phyloP scores from a whole-genome alignment of 2,797 vertebrate genomes.

The Myiotriccus ornatus region DNA sequence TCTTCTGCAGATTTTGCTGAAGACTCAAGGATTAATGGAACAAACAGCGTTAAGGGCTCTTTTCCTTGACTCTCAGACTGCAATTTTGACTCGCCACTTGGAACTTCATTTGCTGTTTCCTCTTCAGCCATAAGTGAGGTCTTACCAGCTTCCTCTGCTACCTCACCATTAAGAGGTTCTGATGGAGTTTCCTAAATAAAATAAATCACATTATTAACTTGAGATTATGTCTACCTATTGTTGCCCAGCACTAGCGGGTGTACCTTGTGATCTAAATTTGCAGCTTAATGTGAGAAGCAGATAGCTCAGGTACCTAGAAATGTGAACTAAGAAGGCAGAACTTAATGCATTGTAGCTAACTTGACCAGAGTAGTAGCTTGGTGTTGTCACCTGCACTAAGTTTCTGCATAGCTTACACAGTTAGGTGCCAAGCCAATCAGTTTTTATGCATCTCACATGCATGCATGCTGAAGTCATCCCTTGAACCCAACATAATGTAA shows the following conservation, averaged over 20 bases:
- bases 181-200: conserved; percentile 55
- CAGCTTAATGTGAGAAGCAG: neutral
- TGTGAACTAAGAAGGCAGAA: neutral
- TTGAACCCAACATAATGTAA: neutral
- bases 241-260: neutral
- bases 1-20: conserved; percentile 64
- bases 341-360: neutral
- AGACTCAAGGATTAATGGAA: conserved; percentile 63
- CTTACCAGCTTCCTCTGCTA: conserved; percentile 64
- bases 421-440: neutral
- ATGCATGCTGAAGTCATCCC: neutral
- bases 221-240: neutral
- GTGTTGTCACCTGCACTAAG: neutral
- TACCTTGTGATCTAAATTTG: neutral
- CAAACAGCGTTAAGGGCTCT: conserved; percentile 33
- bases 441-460: neutral
- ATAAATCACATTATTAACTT: neutral
- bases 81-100: conserved; percentile 65
- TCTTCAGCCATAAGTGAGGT: conserved; percentile 53
- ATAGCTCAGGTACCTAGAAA: neutral
- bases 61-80: conserved; percentile 66
- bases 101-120: conserved; percentile 61
- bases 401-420: neutral
- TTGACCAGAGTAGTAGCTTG: neutral
- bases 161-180: conserved; percentile 78